Base-by-base conservation (phyloP, 1,140 invertebrate species). In the Dendrolimus kikuchii region DNA sequence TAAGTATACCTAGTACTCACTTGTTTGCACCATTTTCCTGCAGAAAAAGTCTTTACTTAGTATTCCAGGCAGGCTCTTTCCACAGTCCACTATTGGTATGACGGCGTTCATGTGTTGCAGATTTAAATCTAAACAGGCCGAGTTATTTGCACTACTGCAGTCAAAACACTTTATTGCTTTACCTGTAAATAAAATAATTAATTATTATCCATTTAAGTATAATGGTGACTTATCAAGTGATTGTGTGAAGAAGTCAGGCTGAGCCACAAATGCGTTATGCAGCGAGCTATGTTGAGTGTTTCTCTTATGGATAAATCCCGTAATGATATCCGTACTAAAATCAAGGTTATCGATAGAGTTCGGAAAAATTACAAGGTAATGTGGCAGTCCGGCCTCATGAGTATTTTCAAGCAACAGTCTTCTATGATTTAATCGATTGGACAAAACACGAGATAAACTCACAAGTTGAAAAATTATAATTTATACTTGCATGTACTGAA, bases 131-230 rank as follows among this genome's bases (percentile, higher is more conserved):
- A 72, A 55, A 44, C 78, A 81, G 4, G 72, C 72, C 0, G 75
- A 77, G 60, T 79, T 81, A 56, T 81, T 81, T 1, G 64, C 60
- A 54, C 76, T 81, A 64, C 72, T 77, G 62, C 79, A 82, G 44
- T 80, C 66, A 50, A 64, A 82, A 50, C 77, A 80, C 45, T 71
- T 73, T 38, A 81, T 77, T 37, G 64, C 72, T 10, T 64, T 54
- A 38, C 68, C 77, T 81, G 68, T 10, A 63, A 63, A 23, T 10
- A 23, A 6, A n/a, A 45, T n/a, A 45, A 5, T 1, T 7, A 5
- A 7, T 5, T 41, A 42, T 9, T 44, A 53, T 10, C 7, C 23
- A 36, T 4, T 3, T n/a, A 45, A 54, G 43, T 23, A 23, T 23
- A 23, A 23, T 3, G 3, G 23, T 23, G 23, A 23, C 23, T 23